Percentiles rank a stretch among this genome's conserved stretches.
phyloP scores from a whole-genome alignment of 1,140 invertebrate genomes.

The Diachasma alloeum region DNA sequence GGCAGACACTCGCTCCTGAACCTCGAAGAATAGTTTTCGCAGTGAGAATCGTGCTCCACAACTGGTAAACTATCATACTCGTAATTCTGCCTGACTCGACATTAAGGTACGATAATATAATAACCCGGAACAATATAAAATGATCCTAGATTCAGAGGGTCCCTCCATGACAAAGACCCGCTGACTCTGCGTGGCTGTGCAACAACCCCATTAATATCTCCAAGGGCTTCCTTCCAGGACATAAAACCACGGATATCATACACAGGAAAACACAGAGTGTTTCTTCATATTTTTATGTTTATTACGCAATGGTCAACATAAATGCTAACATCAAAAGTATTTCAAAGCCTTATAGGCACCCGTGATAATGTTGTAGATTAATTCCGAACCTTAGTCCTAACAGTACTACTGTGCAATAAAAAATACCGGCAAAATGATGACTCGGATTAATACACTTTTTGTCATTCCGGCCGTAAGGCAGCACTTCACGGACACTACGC shows the following conservation, averaged over 20 bases:
- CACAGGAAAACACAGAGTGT: background rate
- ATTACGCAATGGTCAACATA: background rate
- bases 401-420: too few species aligned
- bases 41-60: constrained; percentile 29
- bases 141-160: constrained; percentile 29
- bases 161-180: constrained; percentile 27
- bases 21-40: background rate
- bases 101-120: constrained; percentile 46
- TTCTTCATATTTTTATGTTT: background rate
- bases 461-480: too few species aligned
- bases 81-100: constrained; percentile 41
- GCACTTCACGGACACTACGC: too few species aligned
- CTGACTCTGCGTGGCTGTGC: constrained; percentile 27
- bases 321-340: background rate
- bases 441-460: too few species aligned
- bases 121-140: constrained; percentile 43
- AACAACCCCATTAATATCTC: constrained; percentile 17
- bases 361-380: too few species aligned
- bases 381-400: too few species aligned
- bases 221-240: constrained; percentile 11
- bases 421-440: too few species aligned
- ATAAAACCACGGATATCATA: constrained; percentile 9
- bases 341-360: background rate
- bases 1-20: too few species aligned
- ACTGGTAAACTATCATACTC: constrained; percentile 32